These are phyloP conservation scores for Platynereis dumerilii DNA, from an alignment of 2,888 invertebrate genomes.

Conservation along the genomic window DNA sequence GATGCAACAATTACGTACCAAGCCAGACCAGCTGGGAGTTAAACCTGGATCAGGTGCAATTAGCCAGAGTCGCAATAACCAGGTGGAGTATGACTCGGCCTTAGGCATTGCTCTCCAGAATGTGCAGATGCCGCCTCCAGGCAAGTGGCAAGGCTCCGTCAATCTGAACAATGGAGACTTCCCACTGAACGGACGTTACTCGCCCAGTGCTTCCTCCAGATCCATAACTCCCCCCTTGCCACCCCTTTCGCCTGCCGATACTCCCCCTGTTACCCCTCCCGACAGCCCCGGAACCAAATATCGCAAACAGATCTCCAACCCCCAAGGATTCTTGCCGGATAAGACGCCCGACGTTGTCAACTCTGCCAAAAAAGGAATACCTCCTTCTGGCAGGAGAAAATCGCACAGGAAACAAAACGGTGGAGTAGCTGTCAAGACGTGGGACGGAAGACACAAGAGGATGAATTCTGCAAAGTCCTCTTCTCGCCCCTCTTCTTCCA, in stretches of 20 bases:
- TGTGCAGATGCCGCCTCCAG: conserved; percentile 1
- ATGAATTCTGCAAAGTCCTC: conserved; percentile 2
- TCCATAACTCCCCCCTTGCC: conserved; percentile 50
- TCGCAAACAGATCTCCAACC: no score
- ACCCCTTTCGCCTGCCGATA: conserved; percentile 46
- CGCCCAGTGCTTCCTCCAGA: conserved; percentile 22
- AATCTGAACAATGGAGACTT: conserved; percentile 6
- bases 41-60: not conserved
- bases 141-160: conserved; percentile 19
- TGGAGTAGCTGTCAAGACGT: conserved; percentile 14
- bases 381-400: conserved; percentile 15
- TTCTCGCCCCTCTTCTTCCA: not conserved
- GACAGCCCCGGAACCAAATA: conserved; percentile 9
- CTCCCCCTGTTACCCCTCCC: conserved; percentile 40
- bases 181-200: conserved; percentile 10
- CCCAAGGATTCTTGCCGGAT: no score
- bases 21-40: no score
- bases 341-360: conserved; percentile 28
- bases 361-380: conserved; percentile 20
- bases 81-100: conserved; percentile 10
- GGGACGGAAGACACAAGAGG: conserved; percentile 22
- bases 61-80: not conserved
- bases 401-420: not conserved
- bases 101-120: conserved; percentile 7
- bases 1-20: no score